phyloP scores from a whole-genome alignment of 1,140 invertebrate species.

The Harpegnathos saltator region DNA sequence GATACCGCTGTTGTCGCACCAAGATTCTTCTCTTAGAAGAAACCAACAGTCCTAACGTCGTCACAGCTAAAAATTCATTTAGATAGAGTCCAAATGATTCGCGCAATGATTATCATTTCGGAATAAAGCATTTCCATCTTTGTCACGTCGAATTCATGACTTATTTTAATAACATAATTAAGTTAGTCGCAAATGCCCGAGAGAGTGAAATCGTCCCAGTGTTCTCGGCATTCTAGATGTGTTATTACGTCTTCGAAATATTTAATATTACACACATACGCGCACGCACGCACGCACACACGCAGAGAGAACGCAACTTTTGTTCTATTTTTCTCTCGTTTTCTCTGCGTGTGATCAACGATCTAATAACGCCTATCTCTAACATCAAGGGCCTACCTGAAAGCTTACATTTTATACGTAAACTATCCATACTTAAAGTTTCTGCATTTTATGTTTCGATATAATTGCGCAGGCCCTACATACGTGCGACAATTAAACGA shows the following conservation, averaged over 20 bases:
- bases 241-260: constrained; percentile 38
- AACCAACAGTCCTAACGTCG: constrained; percentile 79
- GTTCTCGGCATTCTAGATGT: constrained; percentile 50
- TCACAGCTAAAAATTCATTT: constrained; percentile 58
- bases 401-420: constrained; percentile 50
- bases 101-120: constrained; percentile 65
- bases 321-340: constrained; percentile 5
- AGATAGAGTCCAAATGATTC: constrained; percentile 65
- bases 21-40: constrained; percentile 82
- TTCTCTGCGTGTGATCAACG: constrained; percentile 52
- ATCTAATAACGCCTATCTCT: constrained; percentile 65
- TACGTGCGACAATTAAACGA: background rate
- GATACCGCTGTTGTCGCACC: constrained; percentile 81
- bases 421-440: constrained; percentile 33
- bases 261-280: constrained; percentile 22
- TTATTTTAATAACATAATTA: constrained; percentile 60
- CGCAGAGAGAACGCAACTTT: background rate
- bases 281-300: background rate
- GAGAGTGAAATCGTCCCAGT: constrained; percentile 27
- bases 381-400: constrained; percentile 63
- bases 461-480: constrained; percentile 7
- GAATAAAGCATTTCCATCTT: constrained; percentile 76
- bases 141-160: constrained; percentile 40
- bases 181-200: constrained; percentile 28
- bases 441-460: constrained; percentile 47